Evolutionary conservation across 2,888 invertebrate genomes (phyloP), one percentile per base, ranked within the genome.

Genomic region (Volucella bombylans): DNA sequence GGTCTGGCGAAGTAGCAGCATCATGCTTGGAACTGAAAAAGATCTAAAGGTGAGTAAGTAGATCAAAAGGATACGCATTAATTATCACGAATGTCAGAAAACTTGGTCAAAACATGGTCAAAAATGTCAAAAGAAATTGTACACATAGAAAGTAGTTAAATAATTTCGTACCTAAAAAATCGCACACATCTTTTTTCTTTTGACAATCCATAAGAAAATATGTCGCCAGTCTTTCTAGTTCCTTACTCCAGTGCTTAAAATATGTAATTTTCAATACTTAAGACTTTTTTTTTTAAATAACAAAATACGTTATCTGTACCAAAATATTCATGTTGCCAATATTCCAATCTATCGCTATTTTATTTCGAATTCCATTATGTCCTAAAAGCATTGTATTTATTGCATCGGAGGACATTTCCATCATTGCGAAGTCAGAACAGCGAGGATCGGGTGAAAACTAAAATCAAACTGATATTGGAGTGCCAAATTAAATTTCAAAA

Each of bases 281-380:
- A 14, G 14, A 8, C n/a, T 4, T 9, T 18, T 4, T 9, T 18
- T 14, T 11, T 2, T 8, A 11, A 38, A 14, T 18, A 47, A 9
- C 11, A 31, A 1, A 15, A 3, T 0, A 8, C 15, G 31, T 8
- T 12, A 4, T 41, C 49, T 31, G 43, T 86, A 88, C 88, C 83
- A 88, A 71, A 4, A 88, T 23, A 71, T 88, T 87, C 88, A 89
- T 88, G 67, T 88, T 88, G 8, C 81, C 86, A 59, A 88, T 87
- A 10, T 52, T n/a, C 64, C 73, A 87, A 52, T 83, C 73, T 0
- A 41, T 52, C 9, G 89, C 88, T 10, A 88, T 79, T 77, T 87
- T 87, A 64, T 88, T 88, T 12, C 88, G 77, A 62, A 89, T 87
- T 2, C 88, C 88, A 83, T 89, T 88, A 12, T 87, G 88, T 1